Evolutionary conservation across 2,113 vertebrate genomes (phyloP), one percentile per base, ranked within the genome.

Genomic region (Ceratotherium simum): DNA sequence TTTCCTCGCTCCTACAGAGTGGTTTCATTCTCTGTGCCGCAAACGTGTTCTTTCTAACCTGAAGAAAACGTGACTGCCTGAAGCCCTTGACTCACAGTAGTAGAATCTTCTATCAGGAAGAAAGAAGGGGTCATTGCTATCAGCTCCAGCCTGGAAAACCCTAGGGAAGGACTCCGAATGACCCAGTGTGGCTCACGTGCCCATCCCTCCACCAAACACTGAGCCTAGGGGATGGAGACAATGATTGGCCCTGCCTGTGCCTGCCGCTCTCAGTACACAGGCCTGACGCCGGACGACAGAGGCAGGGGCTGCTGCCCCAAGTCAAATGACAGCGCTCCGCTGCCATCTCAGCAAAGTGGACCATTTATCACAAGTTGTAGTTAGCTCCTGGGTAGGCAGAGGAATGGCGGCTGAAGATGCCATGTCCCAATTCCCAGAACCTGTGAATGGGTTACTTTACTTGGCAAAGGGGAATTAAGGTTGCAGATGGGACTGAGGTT

Each of bases 181-280:
- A 25, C 3, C 21, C 67, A 48, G 54, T 23, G 0, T 13, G 58
- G 54, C 12, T 2, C 17, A 27, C 12, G 42, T 25, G 20, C 10
- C 64, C 6, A 11, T n/a, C 9, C 36, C 42, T 56, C 29, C 42
- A 16, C 14, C 4, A 2, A 36, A 48, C 31, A 80, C 17, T 5
- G 56, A 5, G 20, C 3, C 4, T 2, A 8, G 8, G 42, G 31
- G 17, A 0, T 2, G 33, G 46, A 27, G 4, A 4, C 6, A 4
- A 12, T 42, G 56, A 17, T 6, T 2, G 23, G 17, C 0, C 18
- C 21, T 5, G 10, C 25, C 33, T 20, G 17, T 29, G 60, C 75
- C 58, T 51, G 36, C 17, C 16, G 16, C 60, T 84, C 18, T 67
- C 4, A 7, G 0, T 14, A 4, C 3, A 2, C 3, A 48, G 46